Evolutionary conservation across 1,140 invertebrate genomes (phyloP).

Genomic region (Philaenus spumarius): DNA sequence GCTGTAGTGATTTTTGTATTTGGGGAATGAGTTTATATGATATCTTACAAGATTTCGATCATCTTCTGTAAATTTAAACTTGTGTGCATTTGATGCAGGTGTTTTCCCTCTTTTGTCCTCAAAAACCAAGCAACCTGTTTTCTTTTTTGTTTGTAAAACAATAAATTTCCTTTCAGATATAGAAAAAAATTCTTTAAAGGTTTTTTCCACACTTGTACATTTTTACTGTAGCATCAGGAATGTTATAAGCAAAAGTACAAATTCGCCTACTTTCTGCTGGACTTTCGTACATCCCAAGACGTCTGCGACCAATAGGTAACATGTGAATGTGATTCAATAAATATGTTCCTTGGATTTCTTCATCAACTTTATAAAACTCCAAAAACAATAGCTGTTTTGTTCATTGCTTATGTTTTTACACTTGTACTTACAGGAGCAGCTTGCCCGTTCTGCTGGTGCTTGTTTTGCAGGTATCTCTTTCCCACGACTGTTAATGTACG

Average conservation of each 20-base stretch:
- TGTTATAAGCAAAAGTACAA: slow-evolving; percentile 18
- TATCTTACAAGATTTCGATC: no score
- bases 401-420: slow-evolving; percentile 10
- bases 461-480: slow-evolving; percentile 2
- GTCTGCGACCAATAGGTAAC: no score
- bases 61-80: no score
- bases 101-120: no score
- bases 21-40: slow-evolving; percentile 11
- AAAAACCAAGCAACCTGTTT: slow-evolving; percentile 6
- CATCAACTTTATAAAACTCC: slow-evolving; percentile 14
- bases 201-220: slow-evolving; percentile 15
- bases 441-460: not conserved
- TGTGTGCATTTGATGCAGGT: no score
- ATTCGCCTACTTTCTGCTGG: slow-evolving; percentile 14
- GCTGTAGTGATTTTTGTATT: slow-evolving; percentile 5
- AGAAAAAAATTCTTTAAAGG: slow-evolving; percentile 4
- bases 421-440: slow-evolving; percentile 6
- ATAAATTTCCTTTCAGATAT: no score
- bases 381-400: slow-evolving; percentile 13
- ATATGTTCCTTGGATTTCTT: slow-evolving; percentile 17
- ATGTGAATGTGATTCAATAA: slow-evolving; percentile 16
- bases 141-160: no score
- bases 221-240: slow-evolving; percentile 11
- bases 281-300: slow-evolving; percentile 9
- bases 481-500: slow-evolving; percentile 7